phyloP scores from a whole-genome alignment of 2,113 vertebrate genomes.

The Hippocampus barbouri region DNA sequence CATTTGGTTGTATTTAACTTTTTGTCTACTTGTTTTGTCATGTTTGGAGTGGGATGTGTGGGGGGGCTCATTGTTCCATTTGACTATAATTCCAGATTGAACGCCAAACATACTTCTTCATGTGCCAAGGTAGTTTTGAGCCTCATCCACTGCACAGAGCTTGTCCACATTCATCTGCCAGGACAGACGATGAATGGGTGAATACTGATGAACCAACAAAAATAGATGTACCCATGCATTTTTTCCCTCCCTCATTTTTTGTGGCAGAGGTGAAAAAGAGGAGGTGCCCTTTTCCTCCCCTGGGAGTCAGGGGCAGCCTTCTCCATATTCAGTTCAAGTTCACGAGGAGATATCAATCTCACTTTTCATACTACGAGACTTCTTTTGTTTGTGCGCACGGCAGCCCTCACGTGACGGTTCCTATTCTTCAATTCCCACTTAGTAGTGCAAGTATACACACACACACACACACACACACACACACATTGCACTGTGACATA shows the following conservation, averaged over 20 bases:
- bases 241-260: conserved; percentile 59
- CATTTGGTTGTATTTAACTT: too few relatives aligned
- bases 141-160: conserved; percentile 68
- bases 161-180: conserved; percentile 76
- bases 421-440: conserved; percentile 83
- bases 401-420: conserved; percentile 75
- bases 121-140: conserved; percentile 65
- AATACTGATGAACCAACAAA: conserved; percentile 76
- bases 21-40: too few relatives aligned
- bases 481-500: conserved; percentile 26
- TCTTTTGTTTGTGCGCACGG: conserved; percentile 82
- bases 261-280: conserved; percentile 46
- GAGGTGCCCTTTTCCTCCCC: conserved; percentile 53
- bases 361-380: conserved; percentile 78
- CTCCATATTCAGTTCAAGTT: conserved; percentile 84
- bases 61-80: conserved; percentile 71
- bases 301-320: conserved; percentile 71
- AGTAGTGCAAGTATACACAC: conserved; percentile 53
- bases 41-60: conserved; percentile 9
- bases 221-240: conserved; percentile 45
- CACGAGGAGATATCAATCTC: conserved; percentile 88
- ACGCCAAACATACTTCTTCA: conserved; percentile 64
- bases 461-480: conserved; percentile 8
- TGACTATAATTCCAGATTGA: conserved; percentile 71
- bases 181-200: conserved; percentile 75